Conservation (phyloP, 2,888 invertebrate genomes). For the Miltochrista miniata region DNA sequence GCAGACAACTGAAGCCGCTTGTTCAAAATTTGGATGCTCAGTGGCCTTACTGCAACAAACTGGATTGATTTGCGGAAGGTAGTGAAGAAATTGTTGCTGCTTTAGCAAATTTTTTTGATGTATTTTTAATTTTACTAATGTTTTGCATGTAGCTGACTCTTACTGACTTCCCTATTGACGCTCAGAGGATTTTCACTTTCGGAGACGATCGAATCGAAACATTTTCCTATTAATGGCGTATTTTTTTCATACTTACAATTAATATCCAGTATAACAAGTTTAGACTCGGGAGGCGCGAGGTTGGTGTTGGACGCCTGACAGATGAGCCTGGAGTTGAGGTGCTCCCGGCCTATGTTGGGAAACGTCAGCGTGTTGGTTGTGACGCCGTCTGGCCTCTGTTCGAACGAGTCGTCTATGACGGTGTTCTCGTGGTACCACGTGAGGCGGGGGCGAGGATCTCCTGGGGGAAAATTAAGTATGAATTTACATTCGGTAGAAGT, state of each 20-base stretch:
- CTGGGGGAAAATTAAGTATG: conserved; percentile 78
- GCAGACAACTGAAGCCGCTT: conserved; percentile 91
- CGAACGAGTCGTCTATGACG: conserved; percentile 92
- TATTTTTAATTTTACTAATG: no score
- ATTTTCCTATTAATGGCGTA: no score
- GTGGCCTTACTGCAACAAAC: conserved; percentile 90
- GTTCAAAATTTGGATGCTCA: conserved; percentile 91
- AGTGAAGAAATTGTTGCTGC: background rate
- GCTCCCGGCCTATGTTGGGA: conserved; percentile 91
- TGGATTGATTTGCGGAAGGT: conserved; percentile 12
- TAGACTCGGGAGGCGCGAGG: conserved; percentile 89
- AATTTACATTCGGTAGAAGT: no score
- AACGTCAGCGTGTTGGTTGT: conserved; percentile 91
- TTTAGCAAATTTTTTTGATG: no score
- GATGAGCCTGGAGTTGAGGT: conserved; percentile 91
- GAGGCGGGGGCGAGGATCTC: conserved; percentile 90
- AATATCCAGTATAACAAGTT: conserved; percentile 90
- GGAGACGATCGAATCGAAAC: no score
- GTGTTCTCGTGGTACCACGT: conserved; percentile 94
- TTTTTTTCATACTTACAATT: conserved; percentile 89
- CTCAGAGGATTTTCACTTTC: no score
- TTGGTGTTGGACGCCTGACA: conserved; percentile 96
- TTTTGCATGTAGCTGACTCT: no score
- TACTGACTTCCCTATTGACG: no score
- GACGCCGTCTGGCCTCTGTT: conserved; percentile 86